phyloP scores from a whole-genome alignment of 2,888 invertebrate genomes.

The Aspidiotus rigidus region DNA sequence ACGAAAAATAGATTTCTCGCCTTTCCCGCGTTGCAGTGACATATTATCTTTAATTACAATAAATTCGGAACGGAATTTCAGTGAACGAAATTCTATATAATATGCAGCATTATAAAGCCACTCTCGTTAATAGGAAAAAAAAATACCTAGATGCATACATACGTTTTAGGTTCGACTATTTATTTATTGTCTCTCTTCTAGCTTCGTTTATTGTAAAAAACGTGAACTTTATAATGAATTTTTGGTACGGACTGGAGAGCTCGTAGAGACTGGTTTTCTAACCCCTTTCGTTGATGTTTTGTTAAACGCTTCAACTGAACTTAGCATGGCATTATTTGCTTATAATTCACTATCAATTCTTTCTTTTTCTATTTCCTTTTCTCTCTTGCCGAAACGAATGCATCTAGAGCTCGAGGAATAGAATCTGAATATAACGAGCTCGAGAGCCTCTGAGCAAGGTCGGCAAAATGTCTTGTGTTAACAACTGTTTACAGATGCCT shows the following conservation, averaged over 20 bases:
- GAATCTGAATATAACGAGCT: constrained; percentile 2
- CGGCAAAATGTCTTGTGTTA: constrained; percentile 28
- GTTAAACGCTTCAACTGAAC: neutral
- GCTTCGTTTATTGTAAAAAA: neutral
- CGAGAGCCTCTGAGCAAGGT: neutral
- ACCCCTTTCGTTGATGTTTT: neutral
- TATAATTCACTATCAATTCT: neutral
- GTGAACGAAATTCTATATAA: too few species aligned
- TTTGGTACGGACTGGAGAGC: neutral
- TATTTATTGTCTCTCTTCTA: too few species aligned
- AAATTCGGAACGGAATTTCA: too few species aligned
- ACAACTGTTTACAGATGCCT: constrained; percentile 33
- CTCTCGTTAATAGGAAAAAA: too few species aligned
- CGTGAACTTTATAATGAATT: neutral
- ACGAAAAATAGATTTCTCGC: too few species aligned
- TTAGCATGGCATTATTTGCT: neutral
- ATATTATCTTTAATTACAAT: too few species aligned
- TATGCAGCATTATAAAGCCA: too few species aligned
- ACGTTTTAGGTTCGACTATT: too few species aligned
- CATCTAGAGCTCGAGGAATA: neutral
- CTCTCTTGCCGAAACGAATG: neutral
- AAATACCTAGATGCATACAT: too few species aligned
- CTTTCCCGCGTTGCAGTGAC: too few species aligned
- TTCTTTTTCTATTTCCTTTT: too few species aligned
- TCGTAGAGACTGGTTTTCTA: neutral